Conservation (phyloP, 2,797 vertebrate species). For the Chelonia mydas region DNA sequence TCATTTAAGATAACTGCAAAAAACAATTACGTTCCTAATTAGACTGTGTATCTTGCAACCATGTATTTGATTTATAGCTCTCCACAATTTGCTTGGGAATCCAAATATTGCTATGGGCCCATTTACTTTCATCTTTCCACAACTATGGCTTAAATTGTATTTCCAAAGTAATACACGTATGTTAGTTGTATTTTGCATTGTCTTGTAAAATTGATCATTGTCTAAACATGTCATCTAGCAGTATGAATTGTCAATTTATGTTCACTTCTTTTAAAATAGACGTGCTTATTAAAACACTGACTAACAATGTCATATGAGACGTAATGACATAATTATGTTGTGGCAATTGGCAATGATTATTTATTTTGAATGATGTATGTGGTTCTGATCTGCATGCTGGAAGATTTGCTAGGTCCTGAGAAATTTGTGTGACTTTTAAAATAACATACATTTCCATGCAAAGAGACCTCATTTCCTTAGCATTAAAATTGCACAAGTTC, state of each 20-base stretch:
- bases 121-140: not conserved
- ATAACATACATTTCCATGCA: not conserved
- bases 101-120: not conserved
- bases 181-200: not conserved
- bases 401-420: not conserved
- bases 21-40: not conserved
- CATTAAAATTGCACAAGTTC: not conserved
- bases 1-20: too few relatives aligned
- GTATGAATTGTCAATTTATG: not conserved
- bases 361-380: not conserved
- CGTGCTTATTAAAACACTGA: not conserved
- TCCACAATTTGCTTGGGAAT: not conserved
- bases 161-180: not conserved
- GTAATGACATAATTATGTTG: not conserved
- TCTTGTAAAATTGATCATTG: not conserved
- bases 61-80: not conserved
- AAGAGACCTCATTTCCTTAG: not conserved
- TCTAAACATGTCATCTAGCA: not conserved
- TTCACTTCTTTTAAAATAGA: not conserved
- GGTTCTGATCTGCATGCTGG: not conserved
- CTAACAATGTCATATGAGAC: not conserved
- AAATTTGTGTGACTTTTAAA: not conserved
- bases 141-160: not conserved
- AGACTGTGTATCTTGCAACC: not conserved
- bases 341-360: not conserved